A percentile compares a stretch with the other conserved stretches of the same genome.
Evolutionary conservation across 2,797 vertebrate genomes (phyloP).

Genomic region (Perodicticus potto): DNA sequence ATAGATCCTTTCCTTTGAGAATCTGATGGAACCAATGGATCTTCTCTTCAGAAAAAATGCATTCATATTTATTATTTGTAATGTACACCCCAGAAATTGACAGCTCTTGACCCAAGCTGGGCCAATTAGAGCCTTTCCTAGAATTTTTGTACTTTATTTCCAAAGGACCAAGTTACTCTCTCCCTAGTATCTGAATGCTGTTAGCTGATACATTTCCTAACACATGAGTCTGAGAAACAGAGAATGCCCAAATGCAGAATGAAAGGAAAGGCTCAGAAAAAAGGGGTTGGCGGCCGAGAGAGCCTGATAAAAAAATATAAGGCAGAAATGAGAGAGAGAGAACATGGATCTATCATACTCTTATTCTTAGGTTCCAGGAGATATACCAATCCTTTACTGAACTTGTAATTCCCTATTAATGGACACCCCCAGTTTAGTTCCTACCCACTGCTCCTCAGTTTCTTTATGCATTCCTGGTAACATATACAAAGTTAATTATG

Average conservation of each 20-base stretch:
- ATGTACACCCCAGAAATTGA: neutral
- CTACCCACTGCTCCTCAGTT: neutral
- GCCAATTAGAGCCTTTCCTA: neutral
- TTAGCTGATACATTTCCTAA: slow-evolving; percentile 22
- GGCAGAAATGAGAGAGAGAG: neutral
- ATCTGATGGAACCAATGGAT: slow-evolving; percentile 49
- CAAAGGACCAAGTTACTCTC: slow-evolving; percentile 41
- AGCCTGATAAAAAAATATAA: neutral
- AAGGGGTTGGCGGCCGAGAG: neutral
- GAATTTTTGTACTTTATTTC: slow-evolving; percentile 47
- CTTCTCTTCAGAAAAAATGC: neutral
- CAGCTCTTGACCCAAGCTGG: slow-evolving; percentile 19
- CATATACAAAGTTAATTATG: neutral
- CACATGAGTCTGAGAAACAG: neutral
- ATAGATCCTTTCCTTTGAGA: slow-evolving; percentile 44
- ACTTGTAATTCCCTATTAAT: neutral
- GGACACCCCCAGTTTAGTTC: neutral
- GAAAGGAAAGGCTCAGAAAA: neutral
- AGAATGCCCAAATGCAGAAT: neutral
- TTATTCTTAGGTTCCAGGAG: neutral
- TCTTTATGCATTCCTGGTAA: slow-evolving; percentile 31
- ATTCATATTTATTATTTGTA: slow-evolving; percentile 25
- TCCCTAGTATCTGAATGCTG: slow-evolving; percentile 9
- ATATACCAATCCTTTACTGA: neutral
- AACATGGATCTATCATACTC: neutral